Percentiles rank a stretch among this genome's conserved stretches.
These are phyloP conservation scores for Corydoras maculifer DNA, from an alignment of 2,113 vertebrate genomes.

Conservation along the genomic window DNA sequence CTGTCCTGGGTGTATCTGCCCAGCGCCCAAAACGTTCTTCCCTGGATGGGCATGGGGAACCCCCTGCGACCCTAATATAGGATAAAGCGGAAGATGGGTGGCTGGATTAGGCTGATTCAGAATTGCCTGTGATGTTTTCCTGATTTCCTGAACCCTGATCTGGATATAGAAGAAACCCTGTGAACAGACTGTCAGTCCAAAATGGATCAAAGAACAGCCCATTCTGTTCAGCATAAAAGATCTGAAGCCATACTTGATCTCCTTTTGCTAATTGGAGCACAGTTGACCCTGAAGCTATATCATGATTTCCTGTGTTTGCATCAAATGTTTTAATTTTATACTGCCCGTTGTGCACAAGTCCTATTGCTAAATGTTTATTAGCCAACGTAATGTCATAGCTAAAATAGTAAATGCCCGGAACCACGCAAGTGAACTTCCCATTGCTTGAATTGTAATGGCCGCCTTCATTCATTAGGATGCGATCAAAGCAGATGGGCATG, in stretches of 20 bases:
- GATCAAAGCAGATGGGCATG: slow-evolving; percentile 89
- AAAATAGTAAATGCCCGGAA: slow-evolving; percentile 93
- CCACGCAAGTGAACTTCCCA: slow-evolving; percentile 83
- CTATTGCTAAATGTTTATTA: slow-evolving; percentile 93
- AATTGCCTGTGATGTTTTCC: slow-evolving; percentile 54
- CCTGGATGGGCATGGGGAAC: no score
- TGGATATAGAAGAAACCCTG: slow-evolving; percentile 89
- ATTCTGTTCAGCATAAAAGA: slow-evolving; percentile 94
- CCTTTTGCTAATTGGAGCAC: slow-evolving; percentile 75
- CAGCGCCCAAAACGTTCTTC: no score
- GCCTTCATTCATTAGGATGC: slow-evolving; percentile 90
- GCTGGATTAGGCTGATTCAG: no score
- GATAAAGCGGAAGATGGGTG: no score
- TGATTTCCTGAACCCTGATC: slow-evolving; percentile 75
- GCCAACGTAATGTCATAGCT: slow-evolving; percentile 92
- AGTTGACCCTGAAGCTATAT: slow-evolving; percentile 89
- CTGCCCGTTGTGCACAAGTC: slow-evolving; percentile 90
- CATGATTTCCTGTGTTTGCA: slow-evolving; percentile 91
- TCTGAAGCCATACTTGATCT: slow-evolving; percentile 95
- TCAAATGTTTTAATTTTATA: slow-evolving; percentile 95
- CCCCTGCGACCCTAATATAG: no score
- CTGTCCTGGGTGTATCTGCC: no score
- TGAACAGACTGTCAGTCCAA: slow-evolving; percentile 96
- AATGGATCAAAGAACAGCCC: slow-evolving; percentile 95
- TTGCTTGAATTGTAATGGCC: slow-evolving; percentile 83